Evolutionary conservation across 1,140 invertebrate species (phyloP).

Genomic region (Galendromus occidentalis): DNA sequence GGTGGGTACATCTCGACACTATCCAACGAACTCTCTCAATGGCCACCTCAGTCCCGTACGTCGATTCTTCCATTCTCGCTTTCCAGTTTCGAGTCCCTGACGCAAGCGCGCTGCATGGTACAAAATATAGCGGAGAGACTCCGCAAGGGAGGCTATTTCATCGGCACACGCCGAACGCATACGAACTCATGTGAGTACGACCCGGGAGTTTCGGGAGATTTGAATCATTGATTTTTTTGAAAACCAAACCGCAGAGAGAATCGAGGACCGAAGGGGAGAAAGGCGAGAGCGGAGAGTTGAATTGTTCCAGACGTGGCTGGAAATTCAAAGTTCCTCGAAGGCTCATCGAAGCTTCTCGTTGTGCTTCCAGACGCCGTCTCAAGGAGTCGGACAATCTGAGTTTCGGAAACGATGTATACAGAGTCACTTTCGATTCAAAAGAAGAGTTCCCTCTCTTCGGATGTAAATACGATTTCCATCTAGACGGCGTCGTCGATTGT

Average conservation of each 20-base stretch:
- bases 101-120: conserved; percentile 80
- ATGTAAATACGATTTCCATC: conserved; percentile 81
- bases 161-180: conserved; percentile 83
- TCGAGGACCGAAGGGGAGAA: too few species aligned
- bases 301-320: too few species aligned
- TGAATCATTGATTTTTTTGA: not conserved
- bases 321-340: too few species aligned
- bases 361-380: conserved; percentile 34
- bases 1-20: conserved; percentile 3
- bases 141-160: conserved; percentile 72
- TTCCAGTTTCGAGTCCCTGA: conserved; percentile 70
- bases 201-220: too few species aligned
- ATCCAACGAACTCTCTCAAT: too few species aligned
- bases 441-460: conserved; percentile 69
- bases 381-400: conserved; percentile 36
- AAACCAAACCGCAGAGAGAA: too few species aligned
- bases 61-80: conserved; percentile 35
- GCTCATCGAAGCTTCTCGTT: not conserved
- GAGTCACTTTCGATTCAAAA: conserved; percentile 49
- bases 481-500: conserved; percentile 90
- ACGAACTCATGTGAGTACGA: conserved; percentile 68
- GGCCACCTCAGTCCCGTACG: too few species aligned
- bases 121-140: conserved; percentile 75
- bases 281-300: too few species aligned
- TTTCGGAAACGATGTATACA: conserved; percentile 74